Base-by-base conservation (phyloP, 2,888 invertebrate species). In the Catocala sponsa region DNA sequence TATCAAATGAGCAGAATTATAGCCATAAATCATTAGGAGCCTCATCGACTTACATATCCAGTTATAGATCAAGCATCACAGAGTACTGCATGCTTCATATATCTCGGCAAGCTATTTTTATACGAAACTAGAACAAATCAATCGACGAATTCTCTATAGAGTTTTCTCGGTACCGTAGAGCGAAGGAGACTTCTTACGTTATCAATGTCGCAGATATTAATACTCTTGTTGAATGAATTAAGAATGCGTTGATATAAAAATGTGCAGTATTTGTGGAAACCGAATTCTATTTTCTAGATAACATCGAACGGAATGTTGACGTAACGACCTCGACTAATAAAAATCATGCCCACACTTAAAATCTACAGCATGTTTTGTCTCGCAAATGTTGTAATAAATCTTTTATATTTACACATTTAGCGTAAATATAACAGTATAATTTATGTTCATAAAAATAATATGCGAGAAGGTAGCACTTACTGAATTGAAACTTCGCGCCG, bases 401-500 rank as follows among this genome's bases (percentile, higher is more conserved):
- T 57, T 50, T 13, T 48, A 44, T 59, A 56, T 74, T 68, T 55
- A 61, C 52, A 50, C 55, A 48, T 73, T 56, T 72, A 59, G 55
- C 57, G 44, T 47, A 38, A 52, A 50, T 48, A 46, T 55, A 42
- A n/a, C 7, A 33, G n/a, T 41, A 48, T 35, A 15, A 11, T 55
- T 48, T 58, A 60, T 57, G 49, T 57, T 70, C 46, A 50, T 33
- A 54, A 47, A 15, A 58, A 56, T 50, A 57, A 33, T 48, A 46
- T 35, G 53, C 64, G 55, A 64, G 65, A 61, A 70, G 62, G 51
- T 35, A 64, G 65, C 76, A 89, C 92, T 91, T 78, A 93, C 91
- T 80, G 68, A 87, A 87, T 76, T 84, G 82, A 74, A 86, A 87
- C 83, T 90, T 90, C 49, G 86, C 84, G 55, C 88, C 88, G 68